phyloP scores from a whole-genome alignment of 1,140 invertebrate species.

The Mactra quadrangularis region DNA sequence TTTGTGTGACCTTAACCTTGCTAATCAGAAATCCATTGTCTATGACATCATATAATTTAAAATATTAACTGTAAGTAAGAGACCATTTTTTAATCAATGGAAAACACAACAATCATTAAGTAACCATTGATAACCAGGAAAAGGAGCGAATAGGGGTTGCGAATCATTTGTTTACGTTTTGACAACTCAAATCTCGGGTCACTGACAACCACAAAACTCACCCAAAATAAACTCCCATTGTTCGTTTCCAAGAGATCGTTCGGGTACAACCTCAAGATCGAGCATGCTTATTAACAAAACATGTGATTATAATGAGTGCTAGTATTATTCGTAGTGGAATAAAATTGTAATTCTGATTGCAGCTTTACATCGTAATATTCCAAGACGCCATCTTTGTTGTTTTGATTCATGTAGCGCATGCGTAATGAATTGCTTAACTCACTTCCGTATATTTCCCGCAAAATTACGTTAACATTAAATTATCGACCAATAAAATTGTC shows the following conservation, averaged over 20 bases:
- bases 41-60: background rate
- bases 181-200: slow-evolving; percentile 27
- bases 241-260: slow-evolving; percentile 97
- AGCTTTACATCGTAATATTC: slow-evolving; percentile 35
- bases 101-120: too few relatives aligned
- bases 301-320: slow-evolving; percentile 9
- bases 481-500: too few relatives aligned
- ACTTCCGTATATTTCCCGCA: slow-evolving; percentile 52
- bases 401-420: slow-evolving; percentile 59
- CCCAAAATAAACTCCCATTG: slow-evolving; percentile 99
- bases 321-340: background rate
- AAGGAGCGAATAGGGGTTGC: too few relatives aligned
- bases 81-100: too few relatives aligned
- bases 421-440: background rate
- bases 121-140: too few relatives aligned
- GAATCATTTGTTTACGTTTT: slow-evolving; percentile 48
- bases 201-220: slow-evolving; percentile 85
- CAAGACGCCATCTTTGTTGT: slow-evolving; percentile 62
- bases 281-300: slow-evolving; percentile 88
- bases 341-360: background rate
- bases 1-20: slow-evolving; percentile 61
- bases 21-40: background rate
- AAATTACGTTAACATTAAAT: slow-evolving; percentile 7
- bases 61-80: too few relatives aligned
- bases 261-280: slow-evolving; percentile 97